phyloP scores from a whole-genome alignment of 2,888 invertebrate genomes.

The Drosophila siamana region DNA sequence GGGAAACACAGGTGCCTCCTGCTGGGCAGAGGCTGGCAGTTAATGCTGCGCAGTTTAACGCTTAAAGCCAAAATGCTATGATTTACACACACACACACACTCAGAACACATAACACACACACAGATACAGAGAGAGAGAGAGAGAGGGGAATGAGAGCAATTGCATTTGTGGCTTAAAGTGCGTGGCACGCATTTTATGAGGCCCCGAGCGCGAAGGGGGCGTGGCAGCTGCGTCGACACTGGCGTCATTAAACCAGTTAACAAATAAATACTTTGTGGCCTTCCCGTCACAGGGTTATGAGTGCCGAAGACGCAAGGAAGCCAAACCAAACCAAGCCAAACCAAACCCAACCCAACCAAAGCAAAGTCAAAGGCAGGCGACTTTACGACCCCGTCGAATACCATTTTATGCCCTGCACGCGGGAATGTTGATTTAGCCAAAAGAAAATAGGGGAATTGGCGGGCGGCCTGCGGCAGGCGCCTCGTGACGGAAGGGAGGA shows the following conservation, averaged over 20 bases:
- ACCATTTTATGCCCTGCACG: constrained; percentile 39
- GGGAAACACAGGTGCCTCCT: constrained; percentile 14
- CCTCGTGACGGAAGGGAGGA: too few relatives aligned
- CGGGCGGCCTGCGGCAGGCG: not conserved
- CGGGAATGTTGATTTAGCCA: constrained; percentile 28
- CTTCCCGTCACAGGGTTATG: constrained; percentile 34
- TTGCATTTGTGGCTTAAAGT: constrained; percentile 73
- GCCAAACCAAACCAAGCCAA: constrained; percentile 19
- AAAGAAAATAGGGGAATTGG: not conserved
- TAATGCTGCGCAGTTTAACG: constrained; percentile 77
- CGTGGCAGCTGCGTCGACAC: constrained; percentile 43
- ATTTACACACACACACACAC: constrained; percentile 55
- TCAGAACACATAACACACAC: constrained; percentile 15
- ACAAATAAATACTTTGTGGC: constrained; percentile 75
- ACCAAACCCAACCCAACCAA: not conserved
- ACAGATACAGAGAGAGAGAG: constrained; percentile 24
- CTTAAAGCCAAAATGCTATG: constrained; percentile 80
- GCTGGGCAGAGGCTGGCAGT: constrained; percentile 58
- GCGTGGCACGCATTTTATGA: constrained; percentile 73
- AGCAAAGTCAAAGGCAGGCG: constrained; percentile 33
- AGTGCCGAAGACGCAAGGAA: not conserved
- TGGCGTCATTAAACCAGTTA: constrained; percentile 80
- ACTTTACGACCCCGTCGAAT: constrained; percentile 53
- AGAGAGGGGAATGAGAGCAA: constrained; percentile 44
- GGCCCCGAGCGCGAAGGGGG: constrained; percentile 23